phyloP scores from a whole-genome alignment of 2,797 vertebrate species.

The Picus viridis region DNA sequence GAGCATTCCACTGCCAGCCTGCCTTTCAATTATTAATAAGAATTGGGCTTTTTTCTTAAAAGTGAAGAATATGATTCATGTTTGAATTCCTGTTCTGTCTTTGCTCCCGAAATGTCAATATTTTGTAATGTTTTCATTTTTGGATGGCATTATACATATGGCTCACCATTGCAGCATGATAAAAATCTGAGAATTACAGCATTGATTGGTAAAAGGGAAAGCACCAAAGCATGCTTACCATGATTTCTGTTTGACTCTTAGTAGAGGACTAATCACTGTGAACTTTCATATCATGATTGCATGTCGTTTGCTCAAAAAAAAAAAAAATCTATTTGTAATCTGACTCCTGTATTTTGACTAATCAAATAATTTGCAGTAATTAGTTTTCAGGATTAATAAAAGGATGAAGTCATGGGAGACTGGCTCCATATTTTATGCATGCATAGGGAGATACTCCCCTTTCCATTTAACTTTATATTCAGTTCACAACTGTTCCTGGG shows the following conservation, averaged over 20 bases:
- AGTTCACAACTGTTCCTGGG: neutral
- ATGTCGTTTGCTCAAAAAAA: neutral
- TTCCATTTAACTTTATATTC: neutral
- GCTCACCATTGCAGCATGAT: neutral
- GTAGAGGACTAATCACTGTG: conserved; percentile 27
- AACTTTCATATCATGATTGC: conserved; percentile 7
- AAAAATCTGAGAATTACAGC: neutral
- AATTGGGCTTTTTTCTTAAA: neutral
- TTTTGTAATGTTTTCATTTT: conserved; percentile 12
- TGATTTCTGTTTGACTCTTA: conserved; percentile 6
- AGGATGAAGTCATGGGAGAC: neutral
- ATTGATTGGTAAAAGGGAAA: neutral
- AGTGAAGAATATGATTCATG: neutral
- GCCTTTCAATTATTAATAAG: neutral
- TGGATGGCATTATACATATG: neutral
- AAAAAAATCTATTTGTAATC: conserved; percentile 30
- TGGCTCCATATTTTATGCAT: neutral
- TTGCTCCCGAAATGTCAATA: conserved; percentile 29
- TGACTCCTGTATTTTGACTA: conserved; percentile 39
- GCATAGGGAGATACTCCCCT: neutral
- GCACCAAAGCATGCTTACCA: neutral
- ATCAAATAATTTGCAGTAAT: conserved; percentile 33
- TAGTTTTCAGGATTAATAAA: conserved; percentile 42
- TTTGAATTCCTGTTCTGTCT: neutral
- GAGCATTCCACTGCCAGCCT: neutral